Percentiles rank a stretch among this genome's conserved stretches.
Evolutionary conservation across 2,113 vertebrate genomes (phyloP).

Genomic region (Barbus barbus): DNA sequence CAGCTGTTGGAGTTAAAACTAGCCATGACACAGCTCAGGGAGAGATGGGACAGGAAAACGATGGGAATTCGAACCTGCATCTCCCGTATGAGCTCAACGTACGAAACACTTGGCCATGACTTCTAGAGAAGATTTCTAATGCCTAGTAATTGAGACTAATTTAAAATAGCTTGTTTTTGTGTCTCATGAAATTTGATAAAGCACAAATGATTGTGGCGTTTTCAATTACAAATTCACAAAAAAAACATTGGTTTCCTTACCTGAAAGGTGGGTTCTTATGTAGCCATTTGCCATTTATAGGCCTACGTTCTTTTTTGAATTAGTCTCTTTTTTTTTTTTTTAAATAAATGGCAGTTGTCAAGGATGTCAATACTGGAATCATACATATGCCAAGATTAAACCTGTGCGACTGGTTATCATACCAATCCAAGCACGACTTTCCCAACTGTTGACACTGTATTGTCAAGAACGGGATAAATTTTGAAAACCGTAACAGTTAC

Average conservation of each 20-base stretch:
- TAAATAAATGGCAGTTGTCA: constrained; percentile 27
- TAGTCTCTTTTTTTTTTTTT: not conserved
- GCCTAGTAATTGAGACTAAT: not conserved
- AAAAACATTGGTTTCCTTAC: no score
- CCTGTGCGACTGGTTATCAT: constrained; percentile 23
- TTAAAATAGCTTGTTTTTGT: not conserved
- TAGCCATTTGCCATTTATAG: not conserved
- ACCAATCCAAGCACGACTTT: not conserved
- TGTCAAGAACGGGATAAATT: constrained; percentile 5
- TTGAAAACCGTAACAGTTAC: constrained; percentile 3
- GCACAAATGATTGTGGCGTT: not conserved
- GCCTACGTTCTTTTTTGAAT: not conserved
- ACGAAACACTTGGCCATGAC: not conserved
- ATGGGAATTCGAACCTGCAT: not conserved
- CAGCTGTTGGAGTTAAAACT: constrained; percentile 8
- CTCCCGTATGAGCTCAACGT: no score
- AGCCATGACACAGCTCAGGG: not conserved
- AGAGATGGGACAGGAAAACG: not conserved
- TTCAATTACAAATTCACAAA: not conserved
- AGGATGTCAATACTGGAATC: constrained; percentile 23
- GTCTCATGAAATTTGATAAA: not conserved
- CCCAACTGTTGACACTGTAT: constrained; percentile 21
- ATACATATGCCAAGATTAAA: not conserved
- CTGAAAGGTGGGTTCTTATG: not conserved
- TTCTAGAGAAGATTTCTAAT: not conserved